Conservation (phyloP, 2,888 invertebrate species). For the Lamellibrachia columna region DNA sequence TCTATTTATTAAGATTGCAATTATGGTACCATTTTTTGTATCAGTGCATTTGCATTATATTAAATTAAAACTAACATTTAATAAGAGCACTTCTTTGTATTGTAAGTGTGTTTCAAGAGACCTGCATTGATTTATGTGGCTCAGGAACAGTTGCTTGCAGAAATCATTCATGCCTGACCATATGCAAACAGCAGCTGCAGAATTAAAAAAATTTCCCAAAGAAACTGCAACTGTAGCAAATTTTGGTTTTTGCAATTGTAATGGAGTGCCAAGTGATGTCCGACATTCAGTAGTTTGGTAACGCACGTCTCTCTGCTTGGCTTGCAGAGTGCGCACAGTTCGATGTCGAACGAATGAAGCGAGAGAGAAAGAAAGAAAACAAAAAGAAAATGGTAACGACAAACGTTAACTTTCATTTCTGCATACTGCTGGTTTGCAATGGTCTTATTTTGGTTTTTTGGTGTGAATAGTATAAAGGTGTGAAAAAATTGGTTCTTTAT, state of each 20-base stretch:
- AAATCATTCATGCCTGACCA: not conserved
- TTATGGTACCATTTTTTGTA: too few relatives aligned
- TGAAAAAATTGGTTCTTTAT: too few relatives aligned
- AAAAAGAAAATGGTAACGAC: constrained; percentile 56
- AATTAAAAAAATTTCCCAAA: not conserved
- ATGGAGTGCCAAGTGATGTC: not conserved
- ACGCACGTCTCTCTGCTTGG: constrained; percentile 19
- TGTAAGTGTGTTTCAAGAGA: too few relatives aligned
- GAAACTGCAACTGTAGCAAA: not conserved
- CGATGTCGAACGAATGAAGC: constrained; percentile 73
- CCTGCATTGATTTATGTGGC: not conserved
- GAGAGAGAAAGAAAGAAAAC: constrained; percentile 75
- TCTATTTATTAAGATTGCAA: too few relatives aligned
- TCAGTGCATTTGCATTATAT: too few relatives aligned
- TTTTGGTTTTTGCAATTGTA: not conserved
- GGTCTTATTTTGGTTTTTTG: not conserved
- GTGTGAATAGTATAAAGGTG: not conserved
- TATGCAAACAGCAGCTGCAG: constrained; percentile 12
- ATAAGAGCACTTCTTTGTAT: not conserved
- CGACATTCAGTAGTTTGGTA: not conserved
- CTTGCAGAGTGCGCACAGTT: constrained; percentile 81
- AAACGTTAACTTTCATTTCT: not conserved
- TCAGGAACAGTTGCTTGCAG: not conserved
- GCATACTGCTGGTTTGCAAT: constrained; percentile 3
- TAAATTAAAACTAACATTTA: not conserved